A percentile compares a stretch with the other conserved stretches of the same genome.
Evolutionary conservation across 2,113 vertebrate species (phyloP).

Genomic region (Labeo rohita): DNA sequence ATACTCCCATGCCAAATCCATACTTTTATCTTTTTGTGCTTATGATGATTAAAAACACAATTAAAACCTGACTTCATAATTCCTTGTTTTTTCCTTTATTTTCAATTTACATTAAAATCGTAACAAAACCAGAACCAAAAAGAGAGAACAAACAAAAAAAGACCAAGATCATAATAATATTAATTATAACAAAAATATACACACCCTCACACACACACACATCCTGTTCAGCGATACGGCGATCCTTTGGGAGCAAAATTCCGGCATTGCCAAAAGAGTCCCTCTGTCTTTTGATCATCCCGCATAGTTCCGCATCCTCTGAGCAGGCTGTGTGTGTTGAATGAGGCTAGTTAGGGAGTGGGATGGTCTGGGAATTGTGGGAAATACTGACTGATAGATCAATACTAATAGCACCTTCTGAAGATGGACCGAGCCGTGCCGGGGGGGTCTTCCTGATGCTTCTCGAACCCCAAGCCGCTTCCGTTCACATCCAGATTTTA

Average conservation of each 20-base stretch:
- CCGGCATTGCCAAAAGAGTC: constrained; percentile 62
- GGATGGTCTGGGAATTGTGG: constrained; percentile 47
- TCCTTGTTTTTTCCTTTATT: constrained; percentile 79
- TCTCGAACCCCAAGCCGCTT: constrained; percentile 66
- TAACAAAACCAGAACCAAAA: constrained; percentile 75
- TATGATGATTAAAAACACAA: constrained; percentile 63
- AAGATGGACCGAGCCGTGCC: constrained; percentile 73
- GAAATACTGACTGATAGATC: constrained; percentile 55
- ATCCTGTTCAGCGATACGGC: constrained; percentile 70
- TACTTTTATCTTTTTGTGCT: background rate
- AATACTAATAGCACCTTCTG: constrained; percentile 78
- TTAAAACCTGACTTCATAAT: constrained; percentile 70
- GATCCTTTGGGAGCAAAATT: constrained; percentile 58
- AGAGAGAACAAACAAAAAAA: constrained; percentile 68
- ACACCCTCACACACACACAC: constrained; percentile 78
- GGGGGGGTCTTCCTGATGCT: constrained; percentile 65
- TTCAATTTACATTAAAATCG: constrained; percentile 84
- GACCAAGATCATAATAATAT: constrained; percentile 72
- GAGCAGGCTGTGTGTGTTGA: constrained; percentile 74
- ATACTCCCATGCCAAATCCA: background rate
- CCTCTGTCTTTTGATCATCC: constrained; percentile 61
- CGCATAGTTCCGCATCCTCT: constrained; percentile 62
- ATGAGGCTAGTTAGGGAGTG: constrained; percentile 71
- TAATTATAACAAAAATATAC: constrained; percentile 77
- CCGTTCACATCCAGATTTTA: constrained; percentile 70